Base-by-base conservation (phyloP, 2,113 vertebrate species). In the Salvelinus namaycush region DNA sequence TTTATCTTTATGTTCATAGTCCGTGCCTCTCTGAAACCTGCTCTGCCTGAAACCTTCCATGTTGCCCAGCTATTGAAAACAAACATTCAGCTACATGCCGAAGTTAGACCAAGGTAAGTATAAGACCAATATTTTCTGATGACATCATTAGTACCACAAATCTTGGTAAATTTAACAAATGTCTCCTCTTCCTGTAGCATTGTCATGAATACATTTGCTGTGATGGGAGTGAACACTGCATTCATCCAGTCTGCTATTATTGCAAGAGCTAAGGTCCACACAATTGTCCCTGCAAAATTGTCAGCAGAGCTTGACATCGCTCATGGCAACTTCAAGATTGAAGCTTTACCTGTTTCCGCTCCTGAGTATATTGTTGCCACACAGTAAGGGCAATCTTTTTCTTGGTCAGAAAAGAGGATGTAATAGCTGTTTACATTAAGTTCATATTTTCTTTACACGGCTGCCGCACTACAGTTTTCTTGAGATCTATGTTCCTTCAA, bases 91-190 rank as follows among this genome's bases (percentile, higher is more conserved):
- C 14, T 93, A 31, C 73, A 87, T 11, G 87, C 86, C 72, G 89
- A 93, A 60, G 76, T 92, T 54, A 91, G 4, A 79, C 92, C 93
- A 81, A 93, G 91, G 93, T 94, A 64, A 8, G 29, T 59, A 6
- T 39, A 5, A 73, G 9, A 48, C 9, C 22, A 20, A 16, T 34
- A 66, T 31, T 54, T 14, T 16, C 14, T 54, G 51, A 16, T 6
- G 18, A 31, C 7, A 44, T 39, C 20, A 22, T 60, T 60, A 60
- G 1, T 60, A 60, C 20, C 13, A 60, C 9, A 60, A 60, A n/a
- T n/a, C n/a, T n/a, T n/a, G n/a, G n/a, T n/a, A n/a, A n/a, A n/a
- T n/a, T n/a, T n/a, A n/a, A n/a, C n/a, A n/a, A n/a, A n/a, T n/a
- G n/a, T n/a, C n/a, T n/a, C n/a, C n/a, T n/a, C n/a, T n/a, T n/a